Conservation (phyloP, 2,113 vertebrate species). For the Sander lucioperca region DNA sequence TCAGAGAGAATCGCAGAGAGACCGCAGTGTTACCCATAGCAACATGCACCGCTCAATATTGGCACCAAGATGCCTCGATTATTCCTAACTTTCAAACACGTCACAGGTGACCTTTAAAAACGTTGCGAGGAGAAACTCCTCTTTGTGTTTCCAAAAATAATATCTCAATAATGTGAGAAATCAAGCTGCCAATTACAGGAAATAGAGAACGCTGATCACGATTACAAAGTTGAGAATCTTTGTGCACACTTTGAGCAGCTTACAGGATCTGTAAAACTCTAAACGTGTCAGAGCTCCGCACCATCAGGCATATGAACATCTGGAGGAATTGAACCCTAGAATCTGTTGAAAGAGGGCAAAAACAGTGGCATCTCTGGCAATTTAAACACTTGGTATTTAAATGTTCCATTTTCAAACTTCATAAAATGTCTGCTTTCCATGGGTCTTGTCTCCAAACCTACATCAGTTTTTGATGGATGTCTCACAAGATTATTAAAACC, state of each 20-base stretch:
- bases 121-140: neutral
- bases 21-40: neutral
- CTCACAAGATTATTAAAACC: neutral
- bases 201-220: neutral
- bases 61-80: neutral
- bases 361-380: neutral
- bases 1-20: neutral
- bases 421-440: neutral
- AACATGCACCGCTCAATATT: neutral
- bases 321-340: neutral
- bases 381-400: neutral
- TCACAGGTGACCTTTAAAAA: neutral
- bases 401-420: too few species aligned
- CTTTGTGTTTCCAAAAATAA: neutral
- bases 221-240: neutral
- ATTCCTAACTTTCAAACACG: neutral
- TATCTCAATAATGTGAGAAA: neutral
- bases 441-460: too few species aligned
- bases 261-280: neutral
- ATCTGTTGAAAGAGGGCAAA: neutral
- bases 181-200: neutral
- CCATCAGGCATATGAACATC: neutral
- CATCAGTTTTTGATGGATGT: neutral
- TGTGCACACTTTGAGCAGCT: neutral
- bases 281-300: neutral